Conservation (phyloP, 2,113 vertebrate species). For the Gymnarchus niloticus region DNA sequence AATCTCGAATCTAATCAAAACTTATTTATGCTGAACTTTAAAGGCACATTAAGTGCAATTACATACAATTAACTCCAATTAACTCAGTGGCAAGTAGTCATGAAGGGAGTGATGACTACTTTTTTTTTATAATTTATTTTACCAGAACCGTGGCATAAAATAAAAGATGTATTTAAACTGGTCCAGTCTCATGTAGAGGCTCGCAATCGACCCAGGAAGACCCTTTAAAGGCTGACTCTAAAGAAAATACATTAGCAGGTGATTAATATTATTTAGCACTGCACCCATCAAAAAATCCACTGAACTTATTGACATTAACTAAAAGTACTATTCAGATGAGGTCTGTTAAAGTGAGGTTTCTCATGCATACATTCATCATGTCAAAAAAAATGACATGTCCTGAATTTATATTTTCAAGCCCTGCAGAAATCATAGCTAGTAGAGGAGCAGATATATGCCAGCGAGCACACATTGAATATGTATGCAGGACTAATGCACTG, state of each 20-base stretch:
- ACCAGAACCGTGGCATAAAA: background rate
- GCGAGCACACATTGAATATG: background rate
- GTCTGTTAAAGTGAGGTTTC: background rate
- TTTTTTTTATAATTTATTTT: background rate
- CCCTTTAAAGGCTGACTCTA: conserved; percentile 1
- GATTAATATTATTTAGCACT: background rate
- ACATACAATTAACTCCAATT: conserved; percentile 13
- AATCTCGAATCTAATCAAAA: background rate
- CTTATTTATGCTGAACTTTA: conserved; percentile 13
- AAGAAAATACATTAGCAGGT: background rate
- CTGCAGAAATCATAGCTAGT: background rate
- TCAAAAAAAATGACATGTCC: background rate
- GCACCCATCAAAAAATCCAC: background rate
- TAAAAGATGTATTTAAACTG: background rate
- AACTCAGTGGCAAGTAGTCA: conserved; percentile 3
- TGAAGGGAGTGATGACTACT: background rate
- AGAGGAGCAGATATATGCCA: background rate
- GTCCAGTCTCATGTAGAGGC: background rate
- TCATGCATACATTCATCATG: background rate
- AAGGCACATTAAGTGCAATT: conserved; percentile 4
- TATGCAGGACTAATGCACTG: background rate
- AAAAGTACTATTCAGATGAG: background rate
- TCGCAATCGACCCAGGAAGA: background rate
- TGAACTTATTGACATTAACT: background rate
- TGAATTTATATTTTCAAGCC: background rate